phyloP scores from a whole-genome alignment of 2,113 vertebrate species.

The Tychaedon coryphoeus region DNA sequence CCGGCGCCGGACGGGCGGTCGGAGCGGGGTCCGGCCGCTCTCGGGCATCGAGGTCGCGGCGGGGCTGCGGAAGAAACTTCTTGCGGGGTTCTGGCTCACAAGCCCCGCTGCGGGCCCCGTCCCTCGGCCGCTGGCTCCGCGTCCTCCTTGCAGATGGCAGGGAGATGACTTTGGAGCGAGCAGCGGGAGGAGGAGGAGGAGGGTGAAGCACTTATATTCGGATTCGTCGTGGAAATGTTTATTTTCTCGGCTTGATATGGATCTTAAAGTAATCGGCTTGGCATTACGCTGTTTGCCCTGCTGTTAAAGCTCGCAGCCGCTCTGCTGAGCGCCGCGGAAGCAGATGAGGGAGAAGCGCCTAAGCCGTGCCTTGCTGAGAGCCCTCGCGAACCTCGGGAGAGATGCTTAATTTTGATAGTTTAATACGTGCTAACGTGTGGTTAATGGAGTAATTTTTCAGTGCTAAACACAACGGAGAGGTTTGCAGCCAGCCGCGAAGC shows the following conservation, averaged over 20 bases:
- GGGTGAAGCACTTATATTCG: background rate
- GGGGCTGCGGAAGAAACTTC: background rate
- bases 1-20: background rate
- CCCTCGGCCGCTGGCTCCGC: background rate
- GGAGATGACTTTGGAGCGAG: background rate
- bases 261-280: slow-evolving; percentile 47
- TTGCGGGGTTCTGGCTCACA: background rate
- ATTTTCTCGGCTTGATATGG: slow-evolving; percentile 28
- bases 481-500: background rate
- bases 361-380: background rate
- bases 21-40: background rate
- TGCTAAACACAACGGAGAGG: background rate
- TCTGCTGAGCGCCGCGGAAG: background rate
- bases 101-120: background rate
- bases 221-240: slow-evolving; percentile 34
- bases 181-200: background rate
- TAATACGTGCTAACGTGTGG: background rate
- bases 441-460: background rate
- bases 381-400: background rate
- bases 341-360: background rate
- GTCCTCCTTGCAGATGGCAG: background rate
- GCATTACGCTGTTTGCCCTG: slow-evolving; percentile 49
- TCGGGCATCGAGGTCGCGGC: background rate
- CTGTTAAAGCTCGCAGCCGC: slow-evolving; percentile 43
- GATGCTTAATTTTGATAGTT: slow-evolving; percentile 10